Evolutionary conservation across 1,140 invertebrate species (phyloP).

Genomic region (Drosophila insularis): DNA sequence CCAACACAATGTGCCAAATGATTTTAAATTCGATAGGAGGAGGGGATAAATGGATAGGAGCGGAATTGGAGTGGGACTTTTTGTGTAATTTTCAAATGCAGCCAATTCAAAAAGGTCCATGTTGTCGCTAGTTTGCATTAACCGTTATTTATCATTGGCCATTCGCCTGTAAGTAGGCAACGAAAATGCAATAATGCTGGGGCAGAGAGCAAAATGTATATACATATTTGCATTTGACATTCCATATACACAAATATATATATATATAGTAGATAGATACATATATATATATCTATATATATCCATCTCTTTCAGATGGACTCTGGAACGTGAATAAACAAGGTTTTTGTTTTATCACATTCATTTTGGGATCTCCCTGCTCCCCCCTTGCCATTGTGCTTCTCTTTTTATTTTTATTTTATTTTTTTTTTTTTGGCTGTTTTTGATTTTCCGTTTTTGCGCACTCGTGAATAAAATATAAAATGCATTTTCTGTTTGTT

Average conservation of each 20-base stretch:
- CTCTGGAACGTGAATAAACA: conserved; percentile 32
- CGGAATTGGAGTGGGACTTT: conserved; percentile 17
- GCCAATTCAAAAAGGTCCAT: conserved; percentile 23
- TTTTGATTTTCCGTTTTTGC: conserved; percentile 33
- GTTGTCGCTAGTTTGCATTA: conserved; percentile 57
- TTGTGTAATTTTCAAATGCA: conserved; percentile 59
- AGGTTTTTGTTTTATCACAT: conserved; percentile 38
- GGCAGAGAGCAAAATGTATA: not conserved
- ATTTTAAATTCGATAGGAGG: conserved; percentile 60
- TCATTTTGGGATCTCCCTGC: not conserved
- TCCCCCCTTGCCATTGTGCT: too few relatives aligned
- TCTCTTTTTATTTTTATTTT: not conserved
- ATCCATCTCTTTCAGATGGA: not conserved
- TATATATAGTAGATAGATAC: not conserved
- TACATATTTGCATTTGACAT: not conserved
- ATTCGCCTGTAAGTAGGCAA: conserved; percentile 9
- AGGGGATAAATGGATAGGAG: too few relatives aligned
- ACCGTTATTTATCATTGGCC: conserved; percentile 63
- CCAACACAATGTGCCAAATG: conserved; percentile 32
- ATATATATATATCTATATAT: not conserved
- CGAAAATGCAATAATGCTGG: conserved; percentile 19
- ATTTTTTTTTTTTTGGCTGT: not conserved
- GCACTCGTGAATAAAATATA: conserved; percentile 65
- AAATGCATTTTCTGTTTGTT: conserved; percentile 64
- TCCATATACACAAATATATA: not conserved